Percentiles rank a stretch among this genome's conserved stretches.
phyloP scores from a whole-genome alignment of 2,888 invertebrate genomes.

The Tinea semifulvella region DNA sequence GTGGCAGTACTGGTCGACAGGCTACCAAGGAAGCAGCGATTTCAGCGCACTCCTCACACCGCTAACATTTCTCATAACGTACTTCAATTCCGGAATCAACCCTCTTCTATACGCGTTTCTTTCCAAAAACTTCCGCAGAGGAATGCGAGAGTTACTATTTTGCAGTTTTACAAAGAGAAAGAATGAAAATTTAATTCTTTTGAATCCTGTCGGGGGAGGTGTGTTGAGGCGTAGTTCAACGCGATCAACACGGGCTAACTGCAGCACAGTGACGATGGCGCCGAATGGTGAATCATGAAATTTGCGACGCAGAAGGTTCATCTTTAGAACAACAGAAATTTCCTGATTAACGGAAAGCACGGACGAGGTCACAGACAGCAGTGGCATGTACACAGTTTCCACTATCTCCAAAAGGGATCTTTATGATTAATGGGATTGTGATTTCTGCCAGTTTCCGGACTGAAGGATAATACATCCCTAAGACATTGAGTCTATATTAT shows the following conservation, averaged over 20 bases:
- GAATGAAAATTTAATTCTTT: constrained; percentile 47
- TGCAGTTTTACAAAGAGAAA: constrained; percentile 61
- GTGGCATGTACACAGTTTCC: constrained; percentile 49
- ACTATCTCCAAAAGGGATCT: constrained; percentile 48
- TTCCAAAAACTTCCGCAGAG: constrained; percentile 81
- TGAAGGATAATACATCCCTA: too few species aligned
- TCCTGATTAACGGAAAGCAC: constrained; percentile 64
- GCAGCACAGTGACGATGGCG: constrained; percentile 62
- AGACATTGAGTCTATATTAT: too few species aligned
- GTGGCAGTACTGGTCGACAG: constrained; percentile 84
- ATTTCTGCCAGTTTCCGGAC: too few species aligned
- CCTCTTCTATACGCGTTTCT: constrained; percentile 91
- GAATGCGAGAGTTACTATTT: constrained; percentile 82
- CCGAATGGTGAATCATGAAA: constrained; percentile 62
- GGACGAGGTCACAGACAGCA: constrained; percentile 56
- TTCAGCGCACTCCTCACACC: constrained; percentile 84
- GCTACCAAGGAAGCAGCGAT: constrained; percentile 75
- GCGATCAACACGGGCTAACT: constrained; percentile 61
- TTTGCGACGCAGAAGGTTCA: constrained; percentile 46
- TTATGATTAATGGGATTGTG: constrained; percentile 41
- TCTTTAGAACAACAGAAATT: constrained; percentile 49
- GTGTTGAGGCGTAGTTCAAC: constrained; percentile 57
- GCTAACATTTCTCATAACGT: constrained; percentile 85
- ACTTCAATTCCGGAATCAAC: constrained; percentile 91
- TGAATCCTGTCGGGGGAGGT: constrained; percentile 52